phyloP scores from a whole-genome alignment of 1,140 invertebrate genomes.

The Penaeus chinensis region DNA sequence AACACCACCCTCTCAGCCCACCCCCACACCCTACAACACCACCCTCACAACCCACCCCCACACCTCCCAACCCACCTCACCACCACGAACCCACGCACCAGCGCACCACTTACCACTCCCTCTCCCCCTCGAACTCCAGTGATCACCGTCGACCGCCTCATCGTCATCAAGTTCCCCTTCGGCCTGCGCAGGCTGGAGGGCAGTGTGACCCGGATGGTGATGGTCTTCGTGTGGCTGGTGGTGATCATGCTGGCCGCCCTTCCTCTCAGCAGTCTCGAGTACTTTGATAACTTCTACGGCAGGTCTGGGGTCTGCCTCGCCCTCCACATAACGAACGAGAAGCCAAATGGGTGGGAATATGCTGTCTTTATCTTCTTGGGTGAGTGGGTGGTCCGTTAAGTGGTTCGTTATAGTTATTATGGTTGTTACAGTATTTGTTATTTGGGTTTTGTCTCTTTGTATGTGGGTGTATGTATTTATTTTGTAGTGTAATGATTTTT shows the following conservation, averaged over 20 bases:
- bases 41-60: no score
- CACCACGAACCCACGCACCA: no score
- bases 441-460: no score
- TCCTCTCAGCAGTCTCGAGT: slow-evolving; percentile 70
- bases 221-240: slow-evolving; percentile 70
- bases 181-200: slow-evolving; percentile 68
- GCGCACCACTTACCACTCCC: no score
- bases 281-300: slow-evolving; percentile 74
- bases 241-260: slow-evolving; percentile 70
- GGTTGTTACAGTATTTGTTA: no score
- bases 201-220: slow-evolving; percentile 68
- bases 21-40: no score
- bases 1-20: no score
- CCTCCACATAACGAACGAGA: slow-evolving; percentile 73
- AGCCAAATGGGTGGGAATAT: slow-evolving; percentile 74
- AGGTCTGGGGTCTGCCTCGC: slow-evolving; percentile 75
- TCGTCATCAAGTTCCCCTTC: slow-evolving; percentile 74
- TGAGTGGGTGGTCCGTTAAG: slow-evolving; percentile 49
- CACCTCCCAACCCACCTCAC: no score
- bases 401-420: no score
- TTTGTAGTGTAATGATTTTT: no score
- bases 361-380: slow-evolving; percentile 74
- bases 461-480: slow-evolving; percentile 66
- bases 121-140: slow-evolving; percentile 64
- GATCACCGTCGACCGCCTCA: slow-evolving; percentile 73